A percentile compares a stretch with the other conserved stretches of the same genome.
Evolutionary conservation across 2,113 vertebrate genomes (phyloP).

Genomic region (Setophaga coronata): DNA sequence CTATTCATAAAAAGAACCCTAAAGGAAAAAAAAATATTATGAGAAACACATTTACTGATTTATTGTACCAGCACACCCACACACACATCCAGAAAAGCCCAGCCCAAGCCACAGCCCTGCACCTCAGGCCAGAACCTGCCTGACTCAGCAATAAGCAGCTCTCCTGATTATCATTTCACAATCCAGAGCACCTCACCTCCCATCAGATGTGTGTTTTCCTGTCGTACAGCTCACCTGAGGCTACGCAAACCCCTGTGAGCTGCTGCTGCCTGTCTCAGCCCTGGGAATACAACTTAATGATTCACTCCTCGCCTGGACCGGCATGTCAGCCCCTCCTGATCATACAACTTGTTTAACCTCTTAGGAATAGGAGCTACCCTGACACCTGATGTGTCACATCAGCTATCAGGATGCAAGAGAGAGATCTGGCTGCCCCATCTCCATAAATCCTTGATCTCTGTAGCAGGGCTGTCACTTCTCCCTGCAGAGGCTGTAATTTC

Average conservation of each 20-base stretch:
- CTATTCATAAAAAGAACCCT: background rate
- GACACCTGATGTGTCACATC: slow-evolving; percentile 57
- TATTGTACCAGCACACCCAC: background rate
- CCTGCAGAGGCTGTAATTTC: slow-evolving; percentile 21
- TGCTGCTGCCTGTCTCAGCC: slow-evolving; percentile 52
- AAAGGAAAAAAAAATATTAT: background rate
- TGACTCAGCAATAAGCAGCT: background rate
- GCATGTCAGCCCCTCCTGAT: slow-evolving; percentile 46
- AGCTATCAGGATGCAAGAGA: slow-evolving; percentile 51
- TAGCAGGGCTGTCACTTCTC: slow-evolving; percentile 47
- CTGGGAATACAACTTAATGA: slow-evolving; percentile 58
- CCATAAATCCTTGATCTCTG: slow-evolving; percentile 51
- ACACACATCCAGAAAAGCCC: background rate
- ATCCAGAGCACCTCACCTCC: slow-evolving; percentile 15
- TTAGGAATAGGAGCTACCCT: slow-evolving; percentile 46
- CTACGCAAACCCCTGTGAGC: background rate
- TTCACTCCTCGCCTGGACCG: slow-evolving; percentile 22
- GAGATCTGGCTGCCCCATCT: slow-evolving; percentile 39
- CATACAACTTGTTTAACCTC: slow-evolving; percentile 19
- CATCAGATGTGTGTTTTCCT: slow-evolving; percentile 22
- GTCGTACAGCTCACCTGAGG: slow-evolving; percentile 54
- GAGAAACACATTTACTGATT: background rate
- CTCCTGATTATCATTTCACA: background rate
- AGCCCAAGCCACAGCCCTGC: background rate
- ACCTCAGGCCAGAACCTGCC: background rate